phyloP scores from a whole-genome alignment of 2,888 invertebrate genomes.

The Beris morrisii region DNA sequence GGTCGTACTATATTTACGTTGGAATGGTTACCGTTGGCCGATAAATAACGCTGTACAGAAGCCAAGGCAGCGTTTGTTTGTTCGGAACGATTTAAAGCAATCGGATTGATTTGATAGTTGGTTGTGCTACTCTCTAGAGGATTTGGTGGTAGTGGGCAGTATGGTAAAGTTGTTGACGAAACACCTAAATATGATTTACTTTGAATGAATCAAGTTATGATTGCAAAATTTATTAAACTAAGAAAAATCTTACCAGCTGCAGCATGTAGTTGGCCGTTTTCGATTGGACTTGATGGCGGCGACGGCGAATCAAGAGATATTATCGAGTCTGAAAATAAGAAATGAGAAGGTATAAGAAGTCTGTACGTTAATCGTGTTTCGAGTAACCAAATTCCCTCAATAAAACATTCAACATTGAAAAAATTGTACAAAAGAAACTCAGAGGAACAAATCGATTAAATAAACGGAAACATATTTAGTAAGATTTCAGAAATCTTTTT shows the following conservation, averaged over 20 bases:
- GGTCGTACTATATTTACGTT: too few relatives aligned
- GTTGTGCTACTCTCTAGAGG: neutral
- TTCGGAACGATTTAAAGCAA: neutral
- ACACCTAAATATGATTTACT: neutral
- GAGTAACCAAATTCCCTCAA: neutral
- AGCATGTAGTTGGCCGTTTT: neutral
- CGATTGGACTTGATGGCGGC: slow-evolving; percentile 47
- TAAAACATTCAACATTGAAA: neutral
- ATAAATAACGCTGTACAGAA: too few relatives aligned
- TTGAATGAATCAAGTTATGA: neutral
- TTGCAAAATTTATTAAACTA: neutral
- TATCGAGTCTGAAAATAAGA: slow-evolving; percentile 43
- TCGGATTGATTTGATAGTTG: slow-evolving; percentile 7
- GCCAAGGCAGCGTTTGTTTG: too few relatives aligned
- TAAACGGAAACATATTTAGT: too few relatives aligned
- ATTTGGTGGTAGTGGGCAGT: slow-evolving; percentile 1
- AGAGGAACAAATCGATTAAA: too few relatives aligned
- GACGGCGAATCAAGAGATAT: slow-evolving; percentile 51
- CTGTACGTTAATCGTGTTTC: neutral
- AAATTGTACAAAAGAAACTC: too few relatives aligned
- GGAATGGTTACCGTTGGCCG: too few relatives aligned
- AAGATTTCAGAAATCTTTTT: too few relatives aligned
- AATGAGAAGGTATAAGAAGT: slow-evolving; percentile 13
- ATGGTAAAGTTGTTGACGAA: neutral
- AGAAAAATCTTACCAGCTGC: too few relatives aligned